Percentiles rank a stretch among this genome's conserved stretches.
Conservation (phyloP, 2,797 vertebrate species). For the Girardinus metallicus region DNA sequence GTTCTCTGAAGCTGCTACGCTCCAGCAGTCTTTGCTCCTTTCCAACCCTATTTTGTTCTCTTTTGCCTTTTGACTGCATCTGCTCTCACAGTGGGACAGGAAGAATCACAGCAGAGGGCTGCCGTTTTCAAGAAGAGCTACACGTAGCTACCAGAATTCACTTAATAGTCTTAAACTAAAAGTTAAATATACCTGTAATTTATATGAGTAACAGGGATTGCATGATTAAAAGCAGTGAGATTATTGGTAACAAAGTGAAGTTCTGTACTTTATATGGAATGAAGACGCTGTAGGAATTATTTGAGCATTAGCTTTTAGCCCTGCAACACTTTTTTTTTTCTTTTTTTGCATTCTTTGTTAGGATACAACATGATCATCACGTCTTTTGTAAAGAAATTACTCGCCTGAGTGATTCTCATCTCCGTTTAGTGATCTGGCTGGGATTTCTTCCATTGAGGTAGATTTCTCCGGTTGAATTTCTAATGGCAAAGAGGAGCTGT, state of each 20-base stretch:
- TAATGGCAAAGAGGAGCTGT: no score
- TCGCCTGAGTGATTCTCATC: no score
- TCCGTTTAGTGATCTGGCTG: no score
- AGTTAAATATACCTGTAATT: not conserved
- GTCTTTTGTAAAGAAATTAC: not conserved
- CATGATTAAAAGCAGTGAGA: not conserved
- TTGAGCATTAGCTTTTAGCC: not conserved
- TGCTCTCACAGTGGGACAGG: constrained; percentile 5
- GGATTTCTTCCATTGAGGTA: no score
- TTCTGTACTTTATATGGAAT: not conserved
- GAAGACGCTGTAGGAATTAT: not conserved
- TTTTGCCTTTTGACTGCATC: not conserved
- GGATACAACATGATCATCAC: constrained; percentile 10
- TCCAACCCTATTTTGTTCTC: constrained; percentile 11
- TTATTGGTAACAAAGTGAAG: not conserved
- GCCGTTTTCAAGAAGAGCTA: not conserved
- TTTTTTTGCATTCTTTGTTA: constrained; percentile 18
- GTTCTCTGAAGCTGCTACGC: constrained; percentile 1
- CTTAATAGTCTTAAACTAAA: not conserved
- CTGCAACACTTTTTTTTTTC: constrained; percentile 9
- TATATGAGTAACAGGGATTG: not conserved
- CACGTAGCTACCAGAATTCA: not conserved
- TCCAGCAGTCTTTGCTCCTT: not conserved
- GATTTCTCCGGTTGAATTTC: no score
- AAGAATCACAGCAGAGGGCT: constrained; percentile 5